Evolutionary conservation across 2,113 vertebrate species (phyloP).

Genomic region (Gobio gobio): DNA sequence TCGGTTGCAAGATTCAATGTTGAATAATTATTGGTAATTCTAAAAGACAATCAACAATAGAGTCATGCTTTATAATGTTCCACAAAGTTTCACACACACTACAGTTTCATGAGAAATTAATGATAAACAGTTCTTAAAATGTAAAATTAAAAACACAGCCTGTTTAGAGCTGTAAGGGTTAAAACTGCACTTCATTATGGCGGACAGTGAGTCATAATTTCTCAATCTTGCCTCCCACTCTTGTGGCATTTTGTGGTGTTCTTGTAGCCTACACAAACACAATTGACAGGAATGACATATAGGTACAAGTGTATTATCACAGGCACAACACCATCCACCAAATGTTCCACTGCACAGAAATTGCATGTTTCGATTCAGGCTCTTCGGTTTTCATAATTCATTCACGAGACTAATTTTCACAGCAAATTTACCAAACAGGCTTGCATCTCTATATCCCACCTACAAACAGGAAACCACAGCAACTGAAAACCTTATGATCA

Average conservation of each 20-base stretch:
- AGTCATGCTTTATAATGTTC: neutral
- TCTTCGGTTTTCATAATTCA: slow-evolving; percentile 36
- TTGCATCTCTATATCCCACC: slow-evolving; percentile 63
- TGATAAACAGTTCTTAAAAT: neutral
- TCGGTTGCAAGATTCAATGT: neutral
- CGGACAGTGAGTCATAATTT: slow-evolving; percentile 27
- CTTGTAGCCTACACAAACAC: slow-evolving; percentile 26
- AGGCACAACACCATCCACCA: slow-evolving; percentile 2
- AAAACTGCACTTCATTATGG: neutral
- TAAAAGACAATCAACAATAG: neutral
- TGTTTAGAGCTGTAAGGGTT: neutral
- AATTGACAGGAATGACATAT: slow-evolving; percentile 17
- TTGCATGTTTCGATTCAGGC: neutral
- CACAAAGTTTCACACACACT: neutral
- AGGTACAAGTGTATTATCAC: slow-evolving; percentile 5
- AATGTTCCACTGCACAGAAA: slow-evolving; percentile 15
- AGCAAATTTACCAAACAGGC: slow-evolving; percentile 44
- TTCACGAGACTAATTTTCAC: slow-evolving; percentile 47
- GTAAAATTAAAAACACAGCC: neutral
- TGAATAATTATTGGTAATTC: neutral
- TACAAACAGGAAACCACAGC: slow-evolving; percentile 79
- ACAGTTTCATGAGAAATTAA: neutral
- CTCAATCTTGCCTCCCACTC: slow-evolving; percentile 19
- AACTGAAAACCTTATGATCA: slow-evolving; percentile 61
- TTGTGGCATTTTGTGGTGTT: slow-evolving; percentile 47